These are phyloP conservation scores for Amblyornis subalaris DNA, from an alignment of 2,113 vertebrate genomes.

Conservation along the genomic window DNA sequence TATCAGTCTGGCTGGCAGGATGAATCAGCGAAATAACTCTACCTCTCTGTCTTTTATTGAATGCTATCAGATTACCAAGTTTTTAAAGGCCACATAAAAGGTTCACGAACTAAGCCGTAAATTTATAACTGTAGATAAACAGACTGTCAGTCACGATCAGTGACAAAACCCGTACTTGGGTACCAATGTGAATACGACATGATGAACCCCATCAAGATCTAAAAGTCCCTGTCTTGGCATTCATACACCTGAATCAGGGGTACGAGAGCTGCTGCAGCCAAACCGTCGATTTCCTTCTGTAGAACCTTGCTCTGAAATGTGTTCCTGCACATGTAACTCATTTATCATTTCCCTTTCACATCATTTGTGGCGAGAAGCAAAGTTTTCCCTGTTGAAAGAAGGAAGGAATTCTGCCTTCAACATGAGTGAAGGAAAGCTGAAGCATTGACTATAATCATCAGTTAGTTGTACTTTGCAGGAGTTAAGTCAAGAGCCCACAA, in stretches of 20 bases:
- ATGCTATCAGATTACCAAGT: not conserved
- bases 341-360: not conserved
- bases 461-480: not conserved
- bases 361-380: not conserved
- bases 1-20: not conserved
- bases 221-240: not conserved
- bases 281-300: not conserved
- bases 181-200: fast-evolving
- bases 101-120: not conserved
- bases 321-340: not conserved
- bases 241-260: not conserved
- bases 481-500: not conserved
- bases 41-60: not conserved
- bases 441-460: not conserved
- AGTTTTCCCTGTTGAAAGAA: not conserved
- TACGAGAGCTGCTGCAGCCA: not conserved
- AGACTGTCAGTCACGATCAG: not conserved
- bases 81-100: not conserved
- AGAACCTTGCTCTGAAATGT: not conserved
- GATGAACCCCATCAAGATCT: not conserved
- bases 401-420: not conserved
- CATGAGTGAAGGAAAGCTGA: not conserved
- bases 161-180: not conserved
- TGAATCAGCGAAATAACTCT: not conserved
- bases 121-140: not conserved